Conservation (phyloP, 1,140 invertebrate genomes). For the Daktulosphaira vitifoliae region DNA sequence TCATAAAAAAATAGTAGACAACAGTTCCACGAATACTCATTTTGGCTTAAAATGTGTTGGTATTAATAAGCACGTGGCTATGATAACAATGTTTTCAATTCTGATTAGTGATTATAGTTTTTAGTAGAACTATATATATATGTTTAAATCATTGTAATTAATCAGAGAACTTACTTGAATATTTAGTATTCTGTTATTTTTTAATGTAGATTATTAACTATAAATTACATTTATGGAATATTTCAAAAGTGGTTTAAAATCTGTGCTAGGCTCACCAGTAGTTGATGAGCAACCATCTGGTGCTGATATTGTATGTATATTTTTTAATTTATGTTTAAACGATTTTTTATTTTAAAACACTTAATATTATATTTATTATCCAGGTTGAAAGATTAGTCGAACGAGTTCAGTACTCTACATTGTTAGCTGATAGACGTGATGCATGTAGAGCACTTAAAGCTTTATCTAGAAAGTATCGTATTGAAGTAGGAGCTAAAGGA, state of each 20-base stretch:
- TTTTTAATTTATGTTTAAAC: not conserved
- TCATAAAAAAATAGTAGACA: no score
- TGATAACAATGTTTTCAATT: not conserved
- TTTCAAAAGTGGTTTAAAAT: conserved; percentile 76
- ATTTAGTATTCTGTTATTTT: not conserved
- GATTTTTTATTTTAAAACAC: conserved; percentile 10
- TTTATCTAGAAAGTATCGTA: conserved; percentile 81
- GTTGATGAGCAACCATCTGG: conserved; percentile 63
- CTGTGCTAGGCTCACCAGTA: conserved; percentile 73
- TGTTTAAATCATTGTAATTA: not conserved
- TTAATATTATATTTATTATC: conserved; percentile 33
- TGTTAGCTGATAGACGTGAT: conserved; percentile 91
- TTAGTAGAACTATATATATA: not conserved
- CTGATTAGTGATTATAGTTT: not conserved
- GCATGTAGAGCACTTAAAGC: conserved; percentile 91
- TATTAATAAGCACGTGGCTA: conserved; percentile 16
- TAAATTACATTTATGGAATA: conserved; percentile 59
- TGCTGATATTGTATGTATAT: conserved; percentile 65
- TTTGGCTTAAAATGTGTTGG: no score
- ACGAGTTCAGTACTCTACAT: conserved; percentile 79
- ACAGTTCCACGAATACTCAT: no score
- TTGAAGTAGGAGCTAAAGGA: conserved; percentile 92
- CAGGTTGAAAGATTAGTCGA: conserved; percentile 90
- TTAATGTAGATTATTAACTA: no score
- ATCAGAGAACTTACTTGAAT: not conserved